phyloP scores from a whole-genome alignment of 2,113 vertebrate genomes.

The Hyla sarda region DNA sequence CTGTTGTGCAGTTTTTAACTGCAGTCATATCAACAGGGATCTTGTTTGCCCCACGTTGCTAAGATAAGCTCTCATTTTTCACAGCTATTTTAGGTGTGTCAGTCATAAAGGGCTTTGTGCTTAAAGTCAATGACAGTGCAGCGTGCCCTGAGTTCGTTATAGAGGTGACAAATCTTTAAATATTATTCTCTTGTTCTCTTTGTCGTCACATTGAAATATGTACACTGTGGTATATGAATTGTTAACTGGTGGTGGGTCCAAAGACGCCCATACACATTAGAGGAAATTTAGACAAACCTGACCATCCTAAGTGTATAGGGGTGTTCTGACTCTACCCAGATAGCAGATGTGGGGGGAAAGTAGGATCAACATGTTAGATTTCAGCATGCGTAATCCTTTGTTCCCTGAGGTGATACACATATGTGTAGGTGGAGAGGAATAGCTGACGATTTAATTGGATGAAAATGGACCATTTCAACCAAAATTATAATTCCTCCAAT shows the following conservation, averaged over 20 bases:
- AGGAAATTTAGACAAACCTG: too few species aligned
- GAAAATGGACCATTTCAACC: too few species aligned
- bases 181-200: not conserved
- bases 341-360: too few species aligned
- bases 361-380: too few species aligned
- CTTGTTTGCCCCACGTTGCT: conserved; percentile 24
- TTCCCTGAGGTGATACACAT: too few species aligned
- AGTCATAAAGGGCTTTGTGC: not conserved
- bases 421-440: too few species aligned
- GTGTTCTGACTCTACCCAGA: too few species aligned
- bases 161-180: not conserved
- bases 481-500: too few species aligned
- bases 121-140: conserved; percentile 18
- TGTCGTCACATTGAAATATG: not conserved
- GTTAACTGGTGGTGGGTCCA: not conserved
- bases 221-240: not conserved
- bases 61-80: not conserved
- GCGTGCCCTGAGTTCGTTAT: not conserved
- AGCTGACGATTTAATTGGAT: too few species aligned
- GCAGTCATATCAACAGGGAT: not conserved
- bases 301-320: too few species aligned
- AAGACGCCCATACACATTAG: not conserved
- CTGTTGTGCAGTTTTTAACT: not conserved
- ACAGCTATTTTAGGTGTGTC: conserved; percentile 28
- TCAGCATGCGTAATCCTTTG: too few species aligned